These are phyloP conservation scores for Pollenia amentaria DNA, from an alignment of 2,888 invertebrate genomes.

Conservation along the genomic window DNA sequence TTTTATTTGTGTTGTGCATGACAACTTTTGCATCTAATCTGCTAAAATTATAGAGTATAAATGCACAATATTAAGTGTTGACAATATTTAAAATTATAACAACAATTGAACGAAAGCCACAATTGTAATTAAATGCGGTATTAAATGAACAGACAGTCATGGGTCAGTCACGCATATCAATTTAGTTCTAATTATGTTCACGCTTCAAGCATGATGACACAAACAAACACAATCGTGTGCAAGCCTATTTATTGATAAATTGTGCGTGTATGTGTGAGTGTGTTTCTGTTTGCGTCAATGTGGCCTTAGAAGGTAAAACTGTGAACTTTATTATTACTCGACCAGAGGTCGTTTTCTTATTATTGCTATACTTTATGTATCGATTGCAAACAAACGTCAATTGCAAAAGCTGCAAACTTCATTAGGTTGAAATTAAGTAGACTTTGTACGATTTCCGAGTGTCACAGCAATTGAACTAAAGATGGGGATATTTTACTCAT, in stretches of 20 bases:
- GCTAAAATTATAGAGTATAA: constrained; percentile 9
- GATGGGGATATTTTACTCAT: neutral
- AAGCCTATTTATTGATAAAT: neutral
- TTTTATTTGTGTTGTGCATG: too few species aligned
- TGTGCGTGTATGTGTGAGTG: neutral
- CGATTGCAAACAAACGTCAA: constrained; percentile 39
- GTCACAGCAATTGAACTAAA: constrained; percentile 20
- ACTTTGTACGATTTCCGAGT: constrained; percentile 40
- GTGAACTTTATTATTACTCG: neutral
- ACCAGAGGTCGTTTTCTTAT: neutral
- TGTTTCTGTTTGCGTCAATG: neutral
- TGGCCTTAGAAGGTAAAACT: neutral
- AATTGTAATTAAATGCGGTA: constrained; percentile 25
- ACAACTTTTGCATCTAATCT: neutral
- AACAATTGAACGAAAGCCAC: constrained; percentile 29
- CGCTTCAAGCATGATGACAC: constrained; percentile 8
- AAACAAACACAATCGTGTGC: neutral
- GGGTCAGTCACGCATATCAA: constrained; percentile 27
- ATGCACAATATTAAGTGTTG: constrained; percentile 17
- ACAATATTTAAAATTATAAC: constrained; percentile 28
- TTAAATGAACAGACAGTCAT: neutral
- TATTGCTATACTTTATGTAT: constrained; percentile 14
- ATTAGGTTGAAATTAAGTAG: constrained; percentile 44
- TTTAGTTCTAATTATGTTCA: constrained; percentile 35
- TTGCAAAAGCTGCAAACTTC: constrained; percentile 40